Evolutionary conservation across 2,888 invertebrate genomes (phyloP), one percentile per base, ranked within the genome.

Genomic region (Apodemia hepburni): DNA sequence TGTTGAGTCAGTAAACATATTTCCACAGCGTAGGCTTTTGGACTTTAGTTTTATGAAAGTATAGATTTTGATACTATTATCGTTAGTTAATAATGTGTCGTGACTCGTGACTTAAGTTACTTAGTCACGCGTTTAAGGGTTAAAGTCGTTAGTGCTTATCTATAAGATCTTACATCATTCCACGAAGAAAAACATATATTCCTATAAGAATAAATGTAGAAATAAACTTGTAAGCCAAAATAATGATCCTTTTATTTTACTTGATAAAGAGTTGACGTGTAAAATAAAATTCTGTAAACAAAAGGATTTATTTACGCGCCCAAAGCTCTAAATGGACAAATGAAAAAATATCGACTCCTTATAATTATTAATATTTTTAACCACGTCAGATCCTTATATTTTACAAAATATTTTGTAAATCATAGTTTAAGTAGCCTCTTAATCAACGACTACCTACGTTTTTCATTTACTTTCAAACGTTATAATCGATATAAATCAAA

Each of bases 101-200:
- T 51, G 51, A 51, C 18, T 82, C 87, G 85, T 87, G 87, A 82
- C 86, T 79, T 69, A 70, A 70, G 75, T 82, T 76, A 82, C 75
- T 87, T 85, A 87, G 86, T 87, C 86, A 87, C 78, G 78, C 75
- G 69, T 69, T 71, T 71, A 75, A 73, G 54, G 54, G 54, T 54
- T 22, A 22, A 22, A 22, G 79, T 82, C 80, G 82, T 84, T 84
- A 82, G 54, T 70, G 65, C 66, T 73, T 83, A 70, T 71, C 71
- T 42, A 59, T 60, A 65, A 64, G 63, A 70, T 71, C 72, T 71
- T 64, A 63, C 65, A 71, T 72, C 66, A 71, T 69, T 68, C 64
- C 62, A 69, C 67, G 60, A 27, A 54, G 54, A 54, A 54, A 54
- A 54, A 54, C 54, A 60, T 15, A 45, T 60, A 47, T 60, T 45